A percentile compares a stretch with the other conserved stretches of the same genome.
These are phyloP conservation scores for Malthinus flaveolus DNA, from an alignment of 2,888 invertebrate species.

Conservation along the genomic window DNA sequence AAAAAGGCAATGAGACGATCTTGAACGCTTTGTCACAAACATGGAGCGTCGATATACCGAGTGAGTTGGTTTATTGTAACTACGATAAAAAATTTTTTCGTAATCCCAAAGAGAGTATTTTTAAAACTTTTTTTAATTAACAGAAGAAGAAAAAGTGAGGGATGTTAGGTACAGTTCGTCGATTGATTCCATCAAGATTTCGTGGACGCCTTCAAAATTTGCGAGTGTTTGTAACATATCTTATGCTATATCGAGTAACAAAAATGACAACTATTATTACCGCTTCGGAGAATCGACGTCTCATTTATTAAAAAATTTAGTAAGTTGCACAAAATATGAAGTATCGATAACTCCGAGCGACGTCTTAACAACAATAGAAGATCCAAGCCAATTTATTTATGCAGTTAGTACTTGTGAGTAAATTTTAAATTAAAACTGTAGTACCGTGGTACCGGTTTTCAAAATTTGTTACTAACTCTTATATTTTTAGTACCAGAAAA, in stretches of 20 bases:
- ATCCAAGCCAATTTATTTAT: neutral
- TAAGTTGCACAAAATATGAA: constrained; percentile 26
- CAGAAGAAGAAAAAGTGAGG: neutral
- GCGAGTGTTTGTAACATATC: constrained; percentile 14
- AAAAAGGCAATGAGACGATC: too few species aligned
- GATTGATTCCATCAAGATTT: constrained; percentile 2
- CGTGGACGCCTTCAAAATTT: constrained; percentile 2
- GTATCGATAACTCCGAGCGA: constrained; percentile 13
- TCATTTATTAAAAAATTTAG: constrained; percentile 16
- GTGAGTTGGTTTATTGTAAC: neutral
- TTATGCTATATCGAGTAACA: constrained; percentile 18
- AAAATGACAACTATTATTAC: constrained; percentile 20
- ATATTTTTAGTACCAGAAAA: neutral
- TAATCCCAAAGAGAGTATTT: too few species aligned
- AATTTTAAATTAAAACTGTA: neutral
- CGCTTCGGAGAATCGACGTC: constrained; percentile 10
- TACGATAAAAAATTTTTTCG: too few species aligned
- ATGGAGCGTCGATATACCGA: neutral
- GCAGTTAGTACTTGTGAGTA: constrained; percentile 12
- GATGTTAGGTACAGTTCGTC: constrained; percentile 1
- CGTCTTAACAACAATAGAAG: too few species aligned
- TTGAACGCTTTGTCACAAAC: neutral
- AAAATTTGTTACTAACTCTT: too few species aligned
- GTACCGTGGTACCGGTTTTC: too few species aligned
- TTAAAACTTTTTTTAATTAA: too few species aligned